These are phyloP conservation scores for Gonatopus flavifemur DNA, from an alignment of 1,140 invertebrate genomes.

Conservation along the genomic window DNA sequence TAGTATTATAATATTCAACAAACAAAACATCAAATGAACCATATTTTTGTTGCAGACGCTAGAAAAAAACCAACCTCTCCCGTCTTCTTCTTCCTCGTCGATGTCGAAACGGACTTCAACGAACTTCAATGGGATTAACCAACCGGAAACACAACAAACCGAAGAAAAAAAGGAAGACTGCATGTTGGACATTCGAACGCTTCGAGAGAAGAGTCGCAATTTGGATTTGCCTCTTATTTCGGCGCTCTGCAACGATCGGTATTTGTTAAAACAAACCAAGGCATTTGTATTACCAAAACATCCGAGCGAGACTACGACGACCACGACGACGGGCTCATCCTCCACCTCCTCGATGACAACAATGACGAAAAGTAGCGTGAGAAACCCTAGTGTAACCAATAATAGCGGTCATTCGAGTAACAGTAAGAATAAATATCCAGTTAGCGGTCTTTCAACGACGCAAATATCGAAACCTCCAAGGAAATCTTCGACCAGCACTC, in stretches of 20 bases:
- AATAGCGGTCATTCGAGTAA: too few relatives aligned
- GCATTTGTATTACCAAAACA: constrained; percentile 76
- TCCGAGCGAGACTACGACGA: constrained; percentile 43
- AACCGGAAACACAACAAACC: constrained; percentile 10
- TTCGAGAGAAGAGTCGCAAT: constrained; percentile 84
- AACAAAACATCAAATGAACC: neutral
- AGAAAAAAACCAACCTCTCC: constrained; percentile 52
- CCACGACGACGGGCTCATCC: constrained; percentile 19
- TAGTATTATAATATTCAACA: neutral
- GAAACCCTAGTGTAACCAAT: constrained; percentile 48
- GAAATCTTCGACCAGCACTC: constrained; percentile 59
- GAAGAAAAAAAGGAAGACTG: constrained; percentile 46
- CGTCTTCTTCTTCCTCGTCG: constrained; percentile 34
- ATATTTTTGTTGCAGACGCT: constrained; percentile 37
- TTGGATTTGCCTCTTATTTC: constrained; percentile 85
- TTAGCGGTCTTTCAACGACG: constrained; percentile 64
- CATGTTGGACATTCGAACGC: constrained; percentile 74
- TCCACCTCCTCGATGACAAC: constrained; percentile 44
- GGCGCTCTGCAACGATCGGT: constrained; percentile 85
- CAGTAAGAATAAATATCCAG: constrained; percentile 62
- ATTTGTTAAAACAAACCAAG: constrained; percentile 81
- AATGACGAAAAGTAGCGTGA: constrained; percentile 51
- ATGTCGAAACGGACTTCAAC: constrained; percentile 19
- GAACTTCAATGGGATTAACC: too few relatives aligned
- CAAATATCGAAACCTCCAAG: constrained; percentile 62